Base-by-base conservation (phyloP, 2,888 invertebrate species). In the Portevinia maculata region DNA sequence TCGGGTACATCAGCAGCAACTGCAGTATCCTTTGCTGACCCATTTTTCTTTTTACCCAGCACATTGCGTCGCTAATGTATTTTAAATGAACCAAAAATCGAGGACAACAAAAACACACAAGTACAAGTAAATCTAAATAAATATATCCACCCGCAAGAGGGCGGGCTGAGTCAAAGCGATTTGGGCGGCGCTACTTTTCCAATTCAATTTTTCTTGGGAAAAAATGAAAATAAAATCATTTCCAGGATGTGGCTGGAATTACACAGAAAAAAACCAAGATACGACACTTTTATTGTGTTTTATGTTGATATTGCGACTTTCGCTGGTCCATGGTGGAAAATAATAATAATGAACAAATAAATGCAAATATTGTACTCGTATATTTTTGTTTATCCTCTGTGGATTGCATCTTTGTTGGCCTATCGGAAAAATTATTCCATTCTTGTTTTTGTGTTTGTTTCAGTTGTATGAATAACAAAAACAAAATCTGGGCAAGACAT, bases 51-150 rank as follows among this genome's bases (percentile, higher is more conserved):
- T 64, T 32, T 30, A 46, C 48, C 52, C 39, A 41, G 28, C 46
- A 65, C 50, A 53, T 70, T 37, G 70, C 41, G 41, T 53, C 78
- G 62, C 78, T 83, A 83, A 83, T 83, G 83, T 62, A 73, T 83
- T 83, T 83, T 78, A 83, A 83, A 83, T 83, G 78, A 83, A 83
- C 83, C 83, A 55, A 67, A 75, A 67, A 73, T 67, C 65, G 53
- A 44, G 48, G 41, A 48, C 64, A 55, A 46, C 48, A 41, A 50
- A 46, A 60, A 60, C 34, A 21, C 34, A 60, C 11, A 30, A 55
- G 21, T 41, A 19, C n/a, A 13, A 32, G 32, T 3, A 9, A 8
- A 3, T 3, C 6, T 9, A 4, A 13, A 13, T 5, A 3, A n/a
- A 39, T n/a, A 13, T 39, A 24, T 24, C 24, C 5, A 13, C 39